These are phyloP conservation scores for Amaurobius ferox DNA, from an alignment of 2,888 invertebrate species.

Conservation along the genomic window DNA sequence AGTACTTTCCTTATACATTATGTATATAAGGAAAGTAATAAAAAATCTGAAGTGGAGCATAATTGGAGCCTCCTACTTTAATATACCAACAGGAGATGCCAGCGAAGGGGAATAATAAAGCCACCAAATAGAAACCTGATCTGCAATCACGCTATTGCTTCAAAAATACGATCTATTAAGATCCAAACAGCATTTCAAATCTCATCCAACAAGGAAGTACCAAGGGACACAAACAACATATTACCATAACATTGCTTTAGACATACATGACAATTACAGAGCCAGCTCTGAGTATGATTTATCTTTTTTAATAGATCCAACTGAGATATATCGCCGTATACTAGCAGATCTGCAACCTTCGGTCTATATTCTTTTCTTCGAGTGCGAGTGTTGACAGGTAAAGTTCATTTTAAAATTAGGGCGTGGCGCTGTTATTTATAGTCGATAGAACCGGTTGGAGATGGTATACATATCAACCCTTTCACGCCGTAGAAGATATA, in stretches of 20 bases:
- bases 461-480: conserved; percentile 11
- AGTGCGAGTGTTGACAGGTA: conserved; percentile 45
- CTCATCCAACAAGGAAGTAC: too few species aligned
- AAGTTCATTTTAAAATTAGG: conserved; percentile 47
- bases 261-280: neutral
- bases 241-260: neutral
- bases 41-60: too few species aligned
- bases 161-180: too few species aligned
- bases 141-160: too few species aligned
- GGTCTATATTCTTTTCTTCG: neutral
- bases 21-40: too few species aligned
- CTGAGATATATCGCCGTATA: conserved; percentile 12
- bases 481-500: conserved; percentile 17
- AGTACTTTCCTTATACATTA: too few species aligned
- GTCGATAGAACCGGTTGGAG: conserved; percentile 28
- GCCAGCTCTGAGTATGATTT: neutral
- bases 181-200: too few species aligned
- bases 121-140: too few species aligned
- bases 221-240: neutral
- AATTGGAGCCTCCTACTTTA: too few species aligned
- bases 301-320: neutral
- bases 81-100: too few species aligned
- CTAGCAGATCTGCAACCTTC: conserved; percentile 19
- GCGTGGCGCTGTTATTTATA: conserved; percentile 46
- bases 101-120: too few species aligned